Percentiles rank a stretch among this genome's conserved stretches.
Conservation (phyloP, 1,140 invertebrate species). For the Oryzaephilus surinamensis region DNA sequence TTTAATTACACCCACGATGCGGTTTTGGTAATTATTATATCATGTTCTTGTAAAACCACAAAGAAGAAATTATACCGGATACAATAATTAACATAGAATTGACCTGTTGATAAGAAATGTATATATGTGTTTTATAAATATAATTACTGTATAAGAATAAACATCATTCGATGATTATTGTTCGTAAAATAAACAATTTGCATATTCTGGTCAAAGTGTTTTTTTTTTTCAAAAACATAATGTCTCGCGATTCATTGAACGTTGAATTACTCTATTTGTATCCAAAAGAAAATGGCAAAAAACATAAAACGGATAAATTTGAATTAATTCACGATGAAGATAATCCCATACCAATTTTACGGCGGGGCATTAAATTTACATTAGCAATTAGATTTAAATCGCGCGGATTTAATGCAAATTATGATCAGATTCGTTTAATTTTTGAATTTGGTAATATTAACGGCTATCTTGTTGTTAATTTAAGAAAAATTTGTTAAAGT, state of each 20-base stretch:
- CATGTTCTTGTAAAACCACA: too few relatives aligned
- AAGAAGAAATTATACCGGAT: too few relatives aligned
- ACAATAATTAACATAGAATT: too few relatives aligned
- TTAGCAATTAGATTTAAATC: constrained; percentile 46
- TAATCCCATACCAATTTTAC: constrained; percentile 42
- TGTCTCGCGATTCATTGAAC: background rate
- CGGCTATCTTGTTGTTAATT: background rate
- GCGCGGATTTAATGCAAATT: constrained; percentile 41
- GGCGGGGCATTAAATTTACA: constrained; percentile 55
- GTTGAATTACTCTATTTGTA: constrained; percentile 52
- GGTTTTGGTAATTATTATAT: too few relatives aligned
- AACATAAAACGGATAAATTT: constrained; percentile 53
- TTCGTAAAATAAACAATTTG: too few relatives aligned
- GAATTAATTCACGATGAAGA: constrained; percentile 47
- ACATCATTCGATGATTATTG: too few relatives aligned
- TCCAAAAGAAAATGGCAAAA: constrained; percentile 46
- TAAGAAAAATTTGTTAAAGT: background rate
- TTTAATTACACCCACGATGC: too few relatives aligned
- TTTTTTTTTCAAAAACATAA: background rate
- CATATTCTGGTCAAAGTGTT: too few relatives aligned
- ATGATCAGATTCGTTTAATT: constrained; percentile 46
- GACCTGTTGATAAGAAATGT: too few relatives aligned
- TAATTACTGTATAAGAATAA: too few relatives aligned
- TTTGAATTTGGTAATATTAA: constrained; percentile 48
- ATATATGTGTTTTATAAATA: too few relatives aligned